A percentile compares a stretch with the other conserved stretches of the same genome.
Evolutionary conservation across 1,140 invertebrate genomes (phyloP).

Genomic region (Anadara kagoshimensis): DNA sequence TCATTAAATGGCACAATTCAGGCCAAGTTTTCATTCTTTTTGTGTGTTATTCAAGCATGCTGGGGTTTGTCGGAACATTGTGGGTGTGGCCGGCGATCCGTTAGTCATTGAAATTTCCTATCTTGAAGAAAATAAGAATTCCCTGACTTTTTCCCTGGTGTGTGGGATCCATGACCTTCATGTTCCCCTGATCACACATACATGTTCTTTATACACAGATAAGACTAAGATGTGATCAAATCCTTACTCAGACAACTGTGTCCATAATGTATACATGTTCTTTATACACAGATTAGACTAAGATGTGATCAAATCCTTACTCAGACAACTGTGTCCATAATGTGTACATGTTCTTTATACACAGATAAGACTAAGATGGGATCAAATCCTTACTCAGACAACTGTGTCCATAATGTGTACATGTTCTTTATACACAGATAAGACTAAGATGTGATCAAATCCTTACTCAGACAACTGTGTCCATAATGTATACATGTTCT

Average conservation of each 20-base stretch:
- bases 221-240: not conserved
- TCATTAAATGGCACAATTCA: too few species aligned
- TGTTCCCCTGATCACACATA: not conserved
- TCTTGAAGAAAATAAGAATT: too few species aligned
- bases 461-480: slow-evolving; percentile 87
- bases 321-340: too few species aligned
- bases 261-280: slow-evolving; percentile 88
- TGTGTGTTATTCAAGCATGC: too few species aligned
- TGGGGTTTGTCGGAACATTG: too few species aligned
- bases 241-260: slow-evolving; percentile 93
- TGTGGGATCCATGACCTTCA: too few species aligned
- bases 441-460: not conserved
- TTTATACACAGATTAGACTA: not conserved
- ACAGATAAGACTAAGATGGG: not conserved
- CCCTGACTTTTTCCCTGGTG: too few species aligned
- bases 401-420: too few species aligned
- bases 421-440: not conserved
- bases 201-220: not conserved
- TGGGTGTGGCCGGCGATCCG: too few species aligned
- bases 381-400: slow-evolving; percentile 88
- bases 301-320: too few species aligned
- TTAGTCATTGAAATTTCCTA: too few species aligned
- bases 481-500: not conserved
- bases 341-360: not conserved
- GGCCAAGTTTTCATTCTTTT: too few species aligned